Conservation (phyloP, 2,113 vertebrate species). For the Petrocephalus zakoni region DNA sequence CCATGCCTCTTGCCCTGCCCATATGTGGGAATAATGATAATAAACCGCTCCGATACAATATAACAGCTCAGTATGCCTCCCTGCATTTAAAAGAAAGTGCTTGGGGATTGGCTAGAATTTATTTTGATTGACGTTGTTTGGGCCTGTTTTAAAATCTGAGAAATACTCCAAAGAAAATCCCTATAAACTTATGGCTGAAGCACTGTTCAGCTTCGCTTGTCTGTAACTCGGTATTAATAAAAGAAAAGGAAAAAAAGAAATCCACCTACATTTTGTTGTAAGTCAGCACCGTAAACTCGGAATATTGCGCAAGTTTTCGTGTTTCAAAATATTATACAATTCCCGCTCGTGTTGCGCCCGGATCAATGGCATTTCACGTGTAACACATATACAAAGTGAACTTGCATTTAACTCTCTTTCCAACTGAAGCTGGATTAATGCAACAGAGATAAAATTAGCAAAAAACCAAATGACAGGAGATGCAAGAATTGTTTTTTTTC, state of each 20-base stretch:
- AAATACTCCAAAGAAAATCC: slow-evolving; percentile 88
- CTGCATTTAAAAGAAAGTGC: slow-evolving; percentile 85
- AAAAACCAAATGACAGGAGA: not conserved
- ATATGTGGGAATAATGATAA: slow-evolving; percentile 86
- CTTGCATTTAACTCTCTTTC: not conserved
- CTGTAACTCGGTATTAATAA: slow-evolving; percentile 58
- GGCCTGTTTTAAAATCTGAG: slow-evolving; percentile 92
- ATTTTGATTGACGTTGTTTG: slow-evolving; percentile 91
- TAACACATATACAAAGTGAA: not conserved
- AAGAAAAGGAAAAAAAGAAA: not conserved
- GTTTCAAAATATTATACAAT: not conserved
- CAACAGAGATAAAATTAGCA: not conserved
- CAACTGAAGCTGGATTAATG: not conserved
- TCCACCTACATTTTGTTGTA: not conserved
- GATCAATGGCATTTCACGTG: not conserved
- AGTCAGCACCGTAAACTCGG: not conserved
- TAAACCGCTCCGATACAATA: slow-evolving; percentile 96
- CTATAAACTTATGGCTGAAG: slow-evolving; percentile 90
- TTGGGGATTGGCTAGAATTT: slow-evolving; percentile 86
- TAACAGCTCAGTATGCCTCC: slow-evolving; percentile 99
- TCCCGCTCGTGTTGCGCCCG: not conserved
- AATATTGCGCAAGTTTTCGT: not conserved
- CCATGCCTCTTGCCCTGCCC: slow-evolving; percentile 73
- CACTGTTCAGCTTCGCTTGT: slow-evolving; percentile 54
- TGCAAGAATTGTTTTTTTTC: not conserved